Evolutionary conservation across 2,113 vertebrate genomes (phyloP).

Genomic region (Myiozetetes cayanensis): DNA sequence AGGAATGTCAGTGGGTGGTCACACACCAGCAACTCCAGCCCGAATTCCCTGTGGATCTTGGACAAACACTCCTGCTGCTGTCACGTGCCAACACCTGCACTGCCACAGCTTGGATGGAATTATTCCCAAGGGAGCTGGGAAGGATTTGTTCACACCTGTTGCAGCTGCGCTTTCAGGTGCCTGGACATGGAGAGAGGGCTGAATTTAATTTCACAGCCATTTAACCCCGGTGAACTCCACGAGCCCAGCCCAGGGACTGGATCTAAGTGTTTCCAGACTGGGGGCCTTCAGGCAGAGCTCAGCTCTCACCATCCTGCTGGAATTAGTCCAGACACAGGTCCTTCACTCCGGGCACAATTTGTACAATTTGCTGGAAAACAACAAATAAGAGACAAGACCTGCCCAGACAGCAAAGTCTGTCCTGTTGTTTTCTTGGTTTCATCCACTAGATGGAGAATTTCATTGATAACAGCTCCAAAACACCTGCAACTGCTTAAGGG

Average conservation of each 20-base stretch:
- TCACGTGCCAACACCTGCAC: fast-evolving
- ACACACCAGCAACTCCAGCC: background rate
- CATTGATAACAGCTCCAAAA: background rate
- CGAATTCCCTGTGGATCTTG: background rate
- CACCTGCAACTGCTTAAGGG: background rate
- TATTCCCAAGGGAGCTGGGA: background rate
- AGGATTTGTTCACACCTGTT: background rate
- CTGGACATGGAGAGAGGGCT: background rate
- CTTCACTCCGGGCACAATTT: background rate
- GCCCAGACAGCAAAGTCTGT: background rate
- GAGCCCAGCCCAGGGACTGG: too few relatives aligned
- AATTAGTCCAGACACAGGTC: background rate
- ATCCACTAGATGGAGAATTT: conserved; percentile 3
- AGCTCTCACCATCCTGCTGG: background rate
- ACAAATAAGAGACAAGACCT: fast-evolving
- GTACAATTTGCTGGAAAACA: background rate
- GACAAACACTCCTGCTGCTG: background rate
- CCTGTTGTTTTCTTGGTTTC: background rate
- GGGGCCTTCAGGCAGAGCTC: background rate
- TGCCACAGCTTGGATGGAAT: background rate
- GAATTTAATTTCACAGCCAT: background rate
- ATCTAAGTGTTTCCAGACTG: background rate
- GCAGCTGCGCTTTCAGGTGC: background rate
- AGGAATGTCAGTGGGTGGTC: background rate
- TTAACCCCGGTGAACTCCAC: background rate